Percentiles rank a stretch among this genome's conserved stretches.
Evolutionary conservation across 2,797 vertebrate species (phyloP).

Genomic region (Euphonia xanthogaster): DNA sequence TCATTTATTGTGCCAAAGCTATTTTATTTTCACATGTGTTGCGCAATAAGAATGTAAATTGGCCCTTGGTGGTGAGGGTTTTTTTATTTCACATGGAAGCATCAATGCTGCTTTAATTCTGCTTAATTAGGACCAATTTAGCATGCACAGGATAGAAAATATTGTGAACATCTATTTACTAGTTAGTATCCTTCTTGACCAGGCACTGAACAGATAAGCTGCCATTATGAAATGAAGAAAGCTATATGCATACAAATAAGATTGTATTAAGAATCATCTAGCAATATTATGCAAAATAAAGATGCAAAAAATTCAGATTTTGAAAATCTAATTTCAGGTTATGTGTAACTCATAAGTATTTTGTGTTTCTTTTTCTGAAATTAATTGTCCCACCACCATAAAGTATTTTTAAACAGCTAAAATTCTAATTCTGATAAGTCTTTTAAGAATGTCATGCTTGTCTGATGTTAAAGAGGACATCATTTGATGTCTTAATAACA

Average conservation of each 20-base stretch:
- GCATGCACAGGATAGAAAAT: constrained; percentile 32
- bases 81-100: constrained; percentile 56
- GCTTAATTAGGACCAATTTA: constrained; percentile 65
- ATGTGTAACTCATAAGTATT: neutral
- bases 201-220: neutral
- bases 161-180: constrained; percentile 43
- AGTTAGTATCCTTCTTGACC: constrained; percentile 12
- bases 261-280: neutral
- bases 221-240: constrained; percentile 28
- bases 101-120: constrained; percentile 51
- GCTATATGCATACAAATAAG: neutral
- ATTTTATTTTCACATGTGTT: constrained; percentile 47
- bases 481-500: neutral
- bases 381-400: neutral
- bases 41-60: constrained; percentile 65
- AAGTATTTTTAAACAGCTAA: neutral
- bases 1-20: constrained; percentile 57
- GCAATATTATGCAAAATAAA: neutral
- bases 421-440: neutral
- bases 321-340: neutral
- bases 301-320: neutral
- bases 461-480: neutral
- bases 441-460: neutral
- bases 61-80: neutral
- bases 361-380: neutral